Conservation (phyloP, 2,113 vertebrate species). For the Scomber scombrus region DNA sequence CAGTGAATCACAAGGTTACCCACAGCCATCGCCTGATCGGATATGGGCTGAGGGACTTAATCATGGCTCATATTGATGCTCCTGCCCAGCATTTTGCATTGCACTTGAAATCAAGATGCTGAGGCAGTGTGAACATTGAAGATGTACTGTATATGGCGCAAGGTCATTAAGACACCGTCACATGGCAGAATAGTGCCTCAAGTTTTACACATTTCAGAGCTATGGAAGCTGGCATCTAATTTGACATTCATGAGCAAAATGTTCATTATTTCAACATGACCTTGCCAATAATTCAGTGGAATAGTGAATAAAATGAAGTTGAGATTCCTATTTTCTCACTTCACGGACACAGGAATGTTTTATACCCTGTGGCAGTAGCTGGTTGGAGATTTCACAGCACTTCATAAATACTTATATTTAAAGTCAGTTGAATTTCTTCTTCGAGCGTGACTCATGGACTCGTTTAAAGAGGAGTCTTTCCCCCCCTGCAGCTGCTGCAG, state of each 20-base stretch:
- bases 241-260: slow-evolving; percentile 43
- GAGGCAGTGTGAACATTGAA: slow-evolving; percentile 3
- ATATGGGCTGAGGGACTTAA: slow-evolving; percentile 41
- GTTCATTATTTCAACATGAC: slow-evolving; percentile 41
- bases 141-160: background rate
- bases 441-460: slow-evolving; percentile 52
- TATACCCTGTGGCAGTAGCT: slow-evolving; percentile 39
- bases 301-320: slow-evolving; percentile 34
- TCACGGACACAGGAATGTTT: slow-evolving; percentile 53
- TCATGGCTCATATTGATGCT: slow-evolving; percentile 26
- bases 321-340: slow-evolving; percentile 49
- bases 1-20: slow-evolving; percentile 45
- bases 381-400: slow-evolving; percentile 57
- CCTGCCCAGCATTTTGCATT: slow-evolving; percentile 29
- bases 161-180: slow-evolving; percentile 17
- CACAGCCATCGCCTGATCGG: slow-evolving; percentile 17
- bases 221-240: slow-evolving; percentile 14
- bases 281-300: slow-evolving; percentile 43
- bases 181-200: slow-evolving; percentile 6
- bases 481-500: slow-evolving; percentile 35
- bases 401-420: slow-evolving; percentile 73
- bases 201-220: slow-evolving; percentile 27
- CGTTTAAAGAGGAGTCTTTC: slow-evolving; percentile 39
- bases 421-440: slow-evolving; percentile 59
- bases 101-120: slow-evolving; percentile 32